phyloP scores from a whole-genome alignment of 1,140 invertebrate genomes.

The Habropoda laboriosa region DNA sequence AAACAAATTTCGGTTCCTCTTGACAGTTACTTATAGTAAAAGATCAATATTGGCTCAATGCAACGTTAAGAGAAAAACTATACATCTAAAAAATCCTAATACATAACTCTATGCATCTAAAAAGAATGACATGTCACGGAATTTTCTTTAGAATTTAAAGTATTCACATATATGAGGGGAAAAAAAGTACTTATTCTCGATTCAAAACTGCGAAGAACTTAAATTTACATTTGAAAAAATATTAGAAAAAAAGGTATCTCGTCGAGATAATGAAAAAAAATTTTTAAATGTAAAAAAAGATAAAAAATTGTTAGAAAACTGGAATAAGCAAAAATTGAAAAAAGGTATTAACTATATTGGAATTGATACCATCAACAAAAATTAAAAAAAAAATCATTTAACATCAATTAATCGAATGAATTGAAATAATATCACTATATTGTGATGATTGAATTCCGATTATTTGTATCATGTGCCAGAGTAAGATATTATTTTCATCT shows the following conservation, averaged over 20 bases:
- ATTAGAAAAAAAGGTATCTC: constrained; percentile 19
- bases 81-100: constrained; percentile 1
- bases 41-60: constrained; percentile 1
- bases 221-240: constrained; percentile 26
- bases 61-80: background rate
- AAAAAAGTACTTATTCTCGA: constrained; percentile 31
- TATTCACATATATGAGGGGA: constrained; percentile 32
- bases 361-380: constrained; percentile 11
- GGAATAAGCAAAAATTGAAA: constrained; percentile 11
- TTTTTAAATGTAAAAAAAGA: constrained; percentile 14
- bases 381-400: background rate
- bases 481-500: constrained; percentile 16
- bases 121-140: constrained; percentile 8
- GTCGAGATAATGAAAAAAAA: constrained; percentile 35
- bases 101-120: no score
- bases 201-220: background rate
- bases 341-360: constrained; percentile 4
- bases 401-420: background rate
- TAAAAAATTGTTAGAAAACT: constrained; percentile 25
- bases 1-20: background rate
- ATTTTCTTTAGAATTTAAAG: constrained; percentile 18
- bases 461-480: constrained; percentile 12
- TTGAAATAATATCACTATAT: background rate
- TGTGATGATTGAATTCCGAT: background rate
- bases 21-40: constrained; percentile 19